A percentile compares a stretch with the other conserved stretches of the same genome.
These are phyloP conservation scores for Brachyhypopomus gauderio DNA, from an alignment of 2,113 vertebrate genomes.

Conservation along the genomic window DNA sequence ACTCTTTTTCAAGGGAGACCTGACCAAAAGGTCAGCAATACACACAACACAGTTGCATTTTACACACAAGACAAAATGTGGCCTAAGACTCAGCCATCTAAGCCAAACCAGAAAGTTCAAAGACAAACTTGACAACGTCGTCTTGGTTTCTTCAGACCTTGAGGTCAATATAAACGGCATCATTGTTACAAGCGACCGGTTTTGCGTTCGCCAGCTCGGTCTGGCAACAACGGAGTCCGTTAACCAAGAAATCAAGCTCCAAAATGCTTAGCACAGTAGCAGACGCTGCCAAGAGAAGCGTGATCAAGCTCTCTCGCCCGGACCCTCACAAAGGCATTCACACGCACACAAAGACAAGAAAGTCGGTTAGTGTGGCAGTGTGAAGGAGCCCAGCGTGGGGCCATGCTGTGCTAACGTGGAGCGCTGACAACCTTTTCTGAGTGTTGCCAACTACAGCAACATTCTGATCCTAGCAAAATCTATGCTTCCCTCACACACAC, in stretches of 20 bases:
- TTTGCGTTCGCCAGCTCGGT: not conserved
- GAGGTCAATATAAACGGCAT: too few relatives aligned
- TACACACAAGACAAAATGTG: too few relatives aligned
- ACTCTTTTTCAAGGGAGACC: too few relatives aligned
- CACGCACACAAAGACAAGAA: not conserved
- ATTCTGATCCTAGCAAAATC: constrained; percentile 24
- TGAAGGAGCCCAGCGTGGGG: not conserved
- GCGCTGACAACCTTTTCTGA: constrained; percentile 21
- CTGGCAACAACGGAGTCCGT: too few relatives aligned
- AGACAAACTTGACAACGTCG: too few relatives aligned
- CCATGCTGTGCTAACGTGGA: not conserved
- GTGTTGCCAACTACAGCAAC: constrained; percentile 25
- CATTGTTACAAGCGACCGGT: too few relatives aligned
- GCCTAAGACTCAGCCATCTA: too few relatives aligned
- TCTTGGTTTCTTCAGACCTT: too few relatives aligned
- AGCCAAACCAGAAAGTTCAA: too few relatives aligned
- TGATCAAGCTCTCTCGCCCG: not conserved
- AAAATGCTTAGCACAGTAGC: not conserved
- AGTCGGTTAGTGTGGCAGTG: not conserved
- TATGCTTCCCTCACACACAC: not conserved
- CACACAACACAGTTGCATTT: too few relatives aligned
- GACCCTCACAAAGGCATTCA: not conserved
- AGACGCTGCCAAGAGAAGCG: not conserved
- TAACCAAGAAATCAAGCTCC: not conserved
- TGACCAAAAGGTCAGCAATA: too few relatives aligned